Conservation (phyloP, 2,113 vertebrate species). For the Glaucomys volans region DNA sequence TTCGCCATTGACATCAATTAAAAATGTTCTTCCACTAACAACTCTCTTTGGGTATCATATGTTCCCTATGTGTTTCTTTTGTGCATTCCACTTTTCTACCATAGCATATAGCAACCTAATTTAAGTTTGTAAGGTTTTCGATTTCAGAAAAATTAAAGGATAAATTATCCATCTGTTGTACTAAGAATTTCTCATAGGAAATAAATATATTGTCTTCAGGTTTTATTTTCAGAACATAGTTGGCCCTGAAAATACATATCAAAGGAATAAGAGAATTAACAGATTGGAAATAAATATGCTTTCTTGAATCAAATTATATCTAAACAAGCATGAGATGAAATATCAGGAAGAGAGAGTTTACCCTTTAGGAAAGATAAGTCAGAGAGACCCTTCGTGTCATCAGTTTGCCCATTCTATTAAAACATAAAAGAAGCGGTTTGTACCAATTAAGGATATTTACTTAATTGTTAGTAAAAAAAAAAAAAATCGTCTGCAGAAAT, state of each 20-base stretch:
- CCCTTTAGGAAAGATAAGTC: background rate
- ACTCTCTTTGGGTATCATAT: background rate
- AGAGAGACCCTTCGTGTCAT: background rate
- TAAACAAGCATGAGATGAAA: background rate
- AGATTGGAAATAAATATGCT: background rate
- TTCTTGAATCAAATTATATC: background rate
- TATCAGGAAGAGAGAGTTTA: background rate
- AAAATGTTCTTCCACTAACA: background rate
- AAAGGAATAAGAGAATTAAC: background rate
- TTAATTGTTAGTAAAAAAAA: background rate
- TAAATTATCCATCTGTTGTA: background rate
- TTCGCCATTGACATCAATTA: background rate
- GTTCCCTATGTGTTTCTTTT: background rate
- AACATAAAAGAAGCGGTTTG: background rate
- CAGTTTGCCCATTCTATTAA: background rate
- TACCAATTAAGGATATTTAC: background rate
- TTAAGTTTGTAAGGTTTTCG: background rate
- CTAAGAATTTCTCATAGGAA: background rate
- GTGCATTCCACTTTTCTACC: background rate
- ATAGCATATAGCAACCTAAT: background rate
- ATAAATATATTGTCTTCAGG: background rate
- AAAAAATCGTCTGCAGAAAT: background rate
- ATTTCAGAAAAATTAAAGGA: constrained; percentile 37
- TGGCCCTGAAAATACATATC: background rate
- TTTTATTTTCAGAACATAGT: constrained; percentile 35